These are phyloP conservation scores for Hestina assimilis DNA, from an alignment of 1,140 invertebrate genomes.

Conservation along the genomic window DNA sequence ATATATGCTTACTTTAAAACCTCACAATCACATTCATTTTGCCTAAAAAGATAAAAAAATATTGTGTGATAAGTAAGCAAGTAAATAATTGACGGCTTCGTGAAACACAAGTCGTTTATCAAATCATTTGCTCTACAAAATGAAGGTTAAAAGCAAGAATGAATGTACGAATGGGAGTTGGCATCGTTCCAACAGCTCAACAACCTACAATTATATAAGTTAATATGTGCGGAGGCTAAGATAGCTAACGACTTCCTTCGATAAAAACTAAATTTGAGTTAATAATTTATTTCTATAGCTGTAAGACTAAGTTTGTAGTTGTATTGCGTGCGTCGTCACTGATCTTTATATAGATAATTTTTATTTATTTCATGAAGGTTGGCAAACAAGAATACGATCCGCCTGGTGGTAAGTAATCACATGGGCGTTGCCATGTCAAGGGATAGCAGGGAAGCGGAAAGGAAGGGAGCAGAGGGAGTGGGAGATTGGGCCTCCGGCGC, in stretches of 20 bases:
- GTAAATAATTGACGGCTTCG: too few species aligned
- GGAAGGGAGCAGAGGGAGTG: too few species aligned
- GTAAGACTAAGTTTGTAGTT: conserved; percentile 73
- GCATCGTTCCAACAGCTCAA: conserved; percentile 67
- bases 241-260: conserved; percentile 76
- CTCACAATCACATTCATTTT: too few species aligned
- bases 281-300: conserved; percentile 74
- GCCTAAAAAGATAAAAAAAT: too few species aligned
- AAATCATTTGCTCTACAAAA: conserved; percentile 36
- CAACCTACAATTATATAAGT: conserved; percentile 77
- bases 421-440: too few species aligned
- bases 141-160: conserved; percentile 63
- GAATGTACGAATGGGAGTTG: conserved; percentile 56
- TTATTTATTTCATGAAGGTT: too few species aligned
- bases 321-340: conserved; percentile 69
- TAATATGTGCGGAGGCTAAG: conserved; percentile 71
- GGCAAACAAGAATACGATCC: too few species aligned
- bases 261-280: conserved; percentile 77
- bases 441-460: too few species aligned
- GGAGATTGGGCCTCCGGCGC: too few species aligned
- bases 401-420: too few species aligned
- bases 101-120: conserved; percentile 3
- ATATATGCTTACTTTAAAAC: too few species aligned
- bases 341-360: conserved; percentile 71
- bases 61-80: too few species aligned